A percentile compares a stretch with the other conserved stretches of the same genome.
phyloP scores from a whole-genome alignment of 2,888 invertebrate species.

The Cephus pulcher region DNA sequence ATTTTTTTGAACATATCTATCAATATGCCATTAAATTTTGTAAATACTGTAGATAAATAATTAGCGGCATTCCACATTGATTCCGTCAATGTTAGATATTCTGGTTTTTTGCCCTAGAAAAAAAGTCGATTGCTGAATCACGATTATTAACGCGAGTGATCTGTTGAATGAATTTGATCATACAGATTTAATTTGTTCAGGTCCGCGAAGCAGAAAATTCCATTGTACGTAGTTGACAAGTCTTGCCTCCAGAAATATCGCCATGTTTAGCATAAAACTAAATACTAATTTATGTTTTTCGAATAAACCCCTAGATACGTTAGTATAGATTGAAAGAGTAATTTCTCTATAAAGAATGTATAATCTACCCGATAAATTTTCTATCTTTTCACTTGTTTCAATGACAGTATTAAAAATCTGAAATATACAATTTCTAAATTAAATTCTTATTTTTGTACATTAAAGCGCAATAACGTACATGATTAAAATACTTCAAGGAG shows the following conservation, averaged over 20 bases:
- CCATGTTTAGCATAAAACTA: slow-evolving; percentile 84
- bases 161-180: slow-evolving; percentile 29
- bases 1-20: slow-evolving; percentile 71
- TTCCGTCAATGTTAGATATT: slow-evolving; percentile 72
- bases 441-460: not conserved
- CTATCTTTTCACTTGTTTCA: slow-evolving; percentile 77
- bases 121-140: slow-evolving; percentile 28
- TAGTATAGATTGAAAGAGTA: slow-evolving; percentile 84
- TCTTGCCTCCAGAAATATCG: slow-evolving; percentile 77
- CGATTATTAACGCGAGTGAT: not conserved
- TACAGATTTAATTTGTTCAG: slow-evolving; percentile 71
- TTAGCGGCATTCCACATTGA: slow-evolving; percentile 77
- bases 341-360: slow-evolving; percentile 80
- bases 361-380: slow-evolving; percentile 76
- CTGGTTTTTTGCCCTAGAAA: slow-evolving; percentile 72
- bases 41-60: slow-evolving; percentile 73
- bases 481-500: slow-evolving; percentile 89
- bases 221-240: slow-evolving; percentile 75
- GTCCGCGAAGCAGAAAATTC: slow-evolving; percentile 83
- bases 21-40: slow-evolving; percentile 69
- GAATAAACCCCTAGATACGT: slow-evolving; percentile 90
- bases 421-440: slow-evolving; percentile 25
- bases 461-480: slow-evolving; percentile 60
- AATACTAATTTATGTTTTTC: slow-evolving; percentile 92
- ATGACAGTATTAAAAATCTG: slow-evolving; percentile 87